phyloP scores from a whole-genome alignment of 2,113 vertebrate genomes.

The Xiphorhynchus elegans region DNA sequence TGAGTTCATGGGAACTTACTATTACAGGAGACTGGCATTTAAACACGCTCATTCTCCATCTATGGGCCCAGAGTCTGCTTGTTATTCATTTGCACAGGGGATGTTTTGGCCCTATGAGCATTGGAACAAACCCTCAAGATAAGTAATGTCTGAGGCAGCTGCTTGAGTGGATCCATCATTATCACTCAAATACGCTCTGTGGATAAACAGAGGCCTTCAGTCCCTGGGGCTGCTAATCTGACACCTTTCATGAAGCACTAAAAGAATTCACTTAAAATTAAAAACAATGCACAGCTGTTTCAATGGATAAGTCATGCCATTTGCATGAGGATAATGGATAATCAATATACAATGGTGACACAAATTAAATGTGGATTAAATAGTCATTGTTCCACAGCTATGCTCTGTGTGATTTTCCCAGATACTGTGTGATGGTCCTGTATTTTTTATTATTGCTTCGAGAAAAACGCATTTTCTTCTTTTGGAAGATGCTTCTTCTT shows the following conservation, averaged over 20 bases:
- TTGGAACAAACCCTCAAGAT: slow-evolving; percentile 25
- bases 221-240: slow-evolving; percentile 57
- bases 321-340: slow-evolving; percentile 68
- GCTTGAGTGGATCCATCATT: slow-evolving; percentile 42
- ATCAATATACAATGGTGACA: slow-evolving; percentile 59
- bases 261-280: slow-evolving; percentile 68
- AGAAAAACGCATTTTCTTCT: slow-evolving; percentile 7
- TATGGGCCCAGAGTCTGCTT: not conserved
- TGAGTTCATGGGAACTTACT: not conserved
- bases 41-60: not conserved
- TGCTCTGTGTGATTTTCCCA: slow-evolving; percentile 16
- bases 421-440: not conserved
- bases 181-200: not conserved
- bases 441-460: not conserved
- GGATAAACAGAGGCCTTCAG: slow-evolving; percentile 49
- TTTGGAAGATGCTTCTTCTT: not conserved
- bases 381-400: slow-evolving; percentile 44
- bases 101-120: not conserved
- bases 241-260: slow-evolving; percentile 58
- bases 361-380: slow-evolving; percentile 65
- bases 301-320: slow-evolving; percentile 59
- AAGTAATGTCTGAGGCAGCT: slow-evolving; percentile 27
- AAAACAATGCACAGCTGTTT: slow-evolving; percentile 65
- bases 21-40: not conserved
- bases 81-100: not conserved